phyloP scores from a whole-genome alignment of 2,797 vertebrate species.

The Streptopelia turtur region DNA sequence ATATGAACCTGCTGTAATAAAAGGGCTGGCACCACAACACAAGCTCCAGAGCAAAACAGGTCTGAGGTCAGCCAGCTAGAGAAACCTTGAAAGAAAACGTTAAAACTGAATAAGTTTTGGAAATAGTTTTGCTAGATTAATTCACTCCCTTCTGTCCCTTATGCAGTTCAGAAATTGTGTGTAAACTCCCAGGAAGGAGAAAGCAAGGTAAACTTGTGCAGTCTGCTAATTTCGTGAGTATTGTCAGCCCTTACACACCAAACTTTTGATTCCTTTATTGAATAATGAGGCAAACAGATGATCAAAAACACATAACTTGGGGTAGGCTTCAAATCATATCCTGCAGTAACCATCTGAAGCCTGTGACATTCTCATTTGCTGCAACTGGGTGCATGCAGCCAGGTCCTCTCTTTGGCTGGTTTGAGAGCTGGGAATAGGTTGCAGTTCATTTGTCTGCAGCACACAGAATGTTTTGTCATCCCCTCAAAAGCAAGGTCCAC shows the following conservation, averaged over 20 bases:
- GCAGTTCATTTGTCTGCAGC: not conserved
- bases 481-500: not conserved
- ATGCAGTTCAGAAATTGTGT: not conserved
- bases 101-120: not conserved
- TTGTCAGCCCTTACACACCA: not conserved
- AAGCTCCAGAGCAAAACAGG: not conserved
- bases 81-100: conserved; percentile 38
- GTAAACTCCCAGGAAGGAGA: not conserved
- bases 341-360: not conserved
- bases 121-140: not conserved
- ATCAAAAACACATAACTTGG: not conserved
- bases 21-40: conserved; percentile 30
- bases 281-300: not conserved
- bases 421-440: not conserved
- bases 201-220: not conserved
- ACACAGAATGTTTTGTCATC: not conserved
- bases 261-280: not conserved
- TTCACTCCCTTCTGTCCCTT: not conserved
- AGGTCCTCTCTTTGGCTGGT: not conserved
- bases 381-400: not conserved
- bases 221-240: not conserved
- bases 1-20: conserved; percentile 38
- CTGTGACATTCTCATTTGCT: not conserved
- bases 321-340: not conserved
- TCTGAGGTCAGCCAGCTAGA: conserved; percentile 14